phyloP scores from a whole-genome alignment of 2,888 invertebrate species.

The Torymus texanus region DNA sequence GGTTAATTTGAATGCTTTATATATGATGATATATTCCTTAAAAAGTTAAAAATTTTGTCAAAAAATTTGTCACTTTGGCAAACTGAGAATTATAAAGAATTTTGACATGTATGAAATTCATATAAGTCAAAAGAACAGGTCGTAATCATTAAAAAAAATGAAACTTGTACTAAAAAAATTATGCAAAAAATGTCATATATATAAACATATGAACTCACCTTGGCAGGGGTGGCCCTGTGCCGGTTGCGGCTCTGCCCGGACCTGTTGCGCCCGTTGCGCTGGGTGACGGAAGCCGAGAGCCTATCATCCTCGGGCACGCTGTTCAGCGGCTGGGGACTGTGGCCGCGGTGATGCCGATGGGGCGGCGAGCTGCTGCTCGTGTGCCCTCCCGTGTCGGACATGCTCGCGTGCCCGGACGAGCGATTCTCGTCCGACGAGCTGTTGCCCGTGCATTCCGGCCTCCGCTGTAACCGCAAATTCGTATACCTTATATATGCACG shows the following conservation, averaged over 20 bases:
- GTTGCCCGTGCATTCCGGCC: constrained; percentile 83
- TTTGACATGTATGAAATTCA: too few species aligned
- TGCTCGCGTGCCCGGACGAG: constrained; percentile 94
- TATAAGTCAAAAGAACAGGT: too few species aligned
- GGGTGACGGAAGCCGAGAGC: constrained; percentile 81
- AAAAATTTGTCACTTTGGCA: too few species aligned
- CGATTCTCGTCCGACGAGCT: constrained; percentile 93
- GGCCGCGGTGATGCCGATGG: constrained; percentile 67
- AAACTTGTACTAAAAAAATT: too few species aligned
- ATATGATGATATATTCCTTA: too few species aligned
- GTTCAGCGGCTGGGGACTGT: constrained; percentile 76
- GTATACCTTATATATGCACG: too few species aligned
- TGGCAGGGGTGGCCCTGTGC: constrained; percentile 82
- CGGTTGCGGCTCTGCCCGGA: constrained; percentile 80
- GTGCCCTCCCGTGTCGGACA: constrained; percentile 90
- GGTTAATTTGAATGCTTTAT: too few species aligned
- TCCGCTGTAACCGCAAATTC: constrained; percentile 68
- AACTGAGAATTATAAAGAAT: too few species aligned
- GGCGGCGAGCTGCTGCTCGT: constrained; percentile 75
- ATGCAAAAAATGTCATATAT: too few species aligned
- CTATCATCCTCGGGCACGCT: constrained; percentile 80
- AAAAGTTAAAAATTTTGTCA: too few species aligned
- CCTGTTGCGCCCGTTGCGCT: constrained; percentile 77
- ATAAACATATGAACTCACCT: constrained; percentile 65
- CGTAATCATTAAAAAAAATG: too few species aligned